Evolutionary conservation across 2,888 invertebrate species (phyloP).

Genomic region (Vanessa cardui): DNA sequence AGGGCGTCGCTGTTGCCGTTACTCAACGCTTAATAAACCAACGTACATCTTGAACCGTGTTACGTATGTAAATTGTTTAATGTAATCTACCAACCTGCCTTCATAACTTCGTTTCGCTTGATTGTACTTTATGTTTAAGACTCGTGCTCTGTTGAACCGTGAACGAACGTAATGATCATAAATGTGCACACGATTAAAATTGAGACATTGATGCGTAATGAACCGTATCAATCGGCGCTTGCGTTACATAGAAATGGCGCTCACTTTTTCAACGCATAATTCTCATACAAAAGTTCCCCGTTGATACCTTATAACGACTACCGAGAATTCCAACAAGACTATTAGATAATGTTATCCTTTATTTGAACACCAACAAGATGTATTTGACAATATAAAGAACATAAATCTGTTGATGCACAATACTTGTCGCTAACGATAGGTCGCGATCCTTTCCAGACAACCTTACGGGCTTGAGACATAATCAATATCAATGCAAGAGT

Average conservation of each 20-base stretch:
- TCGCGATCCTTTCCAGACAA: no score
- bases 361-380: no score
- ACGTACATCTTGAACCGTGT: conserved; percentile 19
- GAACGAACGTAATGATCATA: conserved; percentile 39
- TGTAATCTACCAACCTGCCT: conserved; percentile 35
- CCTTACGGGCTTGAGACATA: no score
- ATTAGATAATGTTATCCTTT: no score
- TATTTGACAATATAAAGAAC: no score
- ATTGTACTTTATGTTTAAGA: conserved; percentile 36
- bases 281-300: conserved; percentile 14
- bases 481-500: no score
- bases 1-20: conserved; percentile 34
- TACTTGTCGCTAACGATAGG: no score
- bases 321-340: conserved; percentile 4
- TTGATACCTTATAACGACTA: conserved; percentile 8
- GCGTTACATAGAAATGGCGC: conserved; percentile 21
- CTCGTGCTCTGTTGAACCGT: conserved; percentile 39
- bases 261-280: conserved; percentile 15
- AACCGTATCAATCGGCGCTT: conserved; percentile 29
- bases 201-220: conserved; percentile 43
- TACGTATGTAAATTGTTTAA: conserved; percentile 37
- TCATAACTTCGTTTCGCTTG: conserved; percentile 39
- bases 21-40: conserved; percentile 40
- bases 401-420: no score
- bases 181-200: conserved; percentile 39